phyloP scores from a whole-genome alignment of 2,797 vertebrate genomes.

The Acipenser ruthenus region DNA sequence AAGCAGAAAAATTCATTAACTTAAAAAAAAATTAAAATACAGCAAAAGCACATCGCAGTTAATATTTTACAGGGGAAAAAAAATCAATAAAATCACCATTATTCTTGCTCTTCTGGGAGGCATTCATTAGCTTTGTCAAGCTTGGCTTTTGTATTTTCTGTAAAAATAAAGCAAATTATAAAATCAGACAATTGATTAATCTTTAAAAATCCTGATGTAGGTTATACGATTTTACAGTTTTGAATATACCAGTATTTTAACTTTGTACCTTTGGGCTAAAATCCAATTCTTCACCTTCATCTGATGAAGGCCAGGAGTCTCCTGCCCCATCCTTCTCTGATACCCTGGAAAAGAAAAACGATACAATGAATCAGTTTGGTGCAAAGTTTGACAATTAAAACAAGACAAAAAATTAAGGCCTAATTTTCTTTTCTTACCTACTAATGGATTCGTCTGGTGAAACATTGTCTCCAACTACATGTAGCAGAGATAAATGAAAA shows the following conservation, averaged over 20 bases:
- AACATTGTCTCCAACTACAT: constrained; percentile 64
- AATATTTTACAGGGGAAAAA: background rate
- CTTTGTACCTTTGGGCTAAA: constrained; percentile 70
- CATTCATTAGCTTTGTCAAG: constrained; percentile 64
- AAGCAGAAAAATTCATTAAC: too few species aligned
- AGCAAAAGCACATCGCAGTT: too few species aligned
- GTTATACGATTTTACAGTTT: too few species aligned
- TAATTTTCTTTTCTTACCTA: constrained; percentile 54
- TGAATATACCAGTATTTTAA: background rate
- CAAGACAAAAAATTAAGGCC: too few species aligned
- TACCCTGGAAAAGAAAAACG: constrained; percentile 37
- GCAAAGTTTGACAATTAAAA: too few species aligned
- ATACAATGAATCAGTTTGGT: too few species aligned
- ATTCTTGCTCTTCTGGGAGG: constrained; percentile 59
- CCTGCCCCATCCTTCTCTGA: constrained; percentile 57
- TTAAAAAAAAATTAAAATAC: too few species aligned
- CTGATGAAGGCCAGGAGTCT: constrained; percentile 80
- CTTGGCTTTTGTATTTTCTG: constrained; percentile 73
- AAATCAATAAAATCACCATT: constrained; percentile 37
- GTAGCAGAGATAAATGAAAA: constrained; percentile 17
- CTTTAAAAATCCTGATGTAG: too few species aligned
- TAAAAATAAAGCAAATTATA: constrained; percentile 23
- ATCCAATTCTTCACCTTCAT: constrained; percentile 69
- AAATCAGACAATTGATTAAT: too few species aligned
- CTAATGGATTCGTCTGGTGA: constrained; percentile 75